A percentile compares a stretch with the other conserved stretches of the same genome.
Conservation (phyloP, 2,888 invertebrate genomes). For the Nemurella pictetii region DNA sequence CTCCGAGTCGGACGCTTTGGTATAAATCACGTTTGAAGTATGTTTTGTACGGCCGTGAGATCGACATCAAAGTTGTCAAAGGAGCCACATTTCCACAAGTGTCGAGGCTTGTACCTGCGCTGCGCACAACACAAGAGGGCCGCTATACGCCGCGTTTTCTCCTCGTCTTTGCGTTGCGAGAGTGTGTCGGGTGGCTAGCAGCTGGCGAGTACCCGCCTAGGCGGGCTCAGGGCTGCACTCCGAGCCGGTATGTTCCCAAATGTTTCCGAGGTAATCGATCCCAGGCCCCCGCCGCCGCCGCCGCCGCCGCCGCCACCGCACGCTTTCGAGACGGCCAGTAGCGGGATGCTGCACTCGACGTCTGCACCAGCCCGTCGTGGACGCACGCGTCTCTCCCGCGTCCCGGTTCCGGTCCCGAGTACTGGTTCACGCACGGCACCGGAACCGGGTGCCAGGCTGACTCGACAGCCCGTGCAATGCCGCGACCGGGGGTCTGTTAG, state of each 20-base stretch:
- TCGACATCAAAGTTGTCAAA: not conserved
- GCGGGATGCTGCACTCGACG: not conserved
- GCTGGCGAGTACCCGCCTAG: too few relatives aligned
- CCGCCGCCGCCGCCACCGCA: not conserved
- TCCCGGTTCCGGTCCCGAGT: not conserved
- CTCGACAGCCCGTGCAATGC: not conserved
- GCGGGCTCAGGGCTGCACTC: not conserved
- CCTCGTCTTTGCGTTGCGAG: too few relatives aligned
- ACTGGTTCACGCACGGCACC: not conserved
- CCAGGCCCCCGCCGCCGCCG: not conserved
- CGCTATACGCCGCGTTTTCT: too few relatives aligned
- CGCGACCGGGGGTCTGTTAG: not conserved
- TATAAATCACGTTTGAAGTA: not conserved
- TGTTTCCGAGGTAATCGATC: not conserved
- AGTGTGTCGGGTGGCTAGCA: too few relatives aligned
- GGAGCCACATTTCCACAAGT: not conserved
- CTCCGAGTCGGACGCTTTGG: not conserved
- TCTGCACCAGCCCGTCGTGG: not conserved
- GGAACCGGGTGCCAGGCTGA: not conserved
- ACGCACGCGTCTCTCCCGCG: not conserved
- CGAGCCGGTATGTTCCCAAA: not conserved
- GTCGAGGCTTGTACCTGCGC: too few relatives aligned
- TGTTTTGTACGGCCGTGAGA: not conserved
- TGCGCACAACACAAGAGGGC: too few relatives aligned
- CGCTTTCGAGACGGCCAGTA: not conserved